Percentiles rank a stretch among this genome's conserved stretches.
Evolutionary conservation across 1,140 invertebrate genomes (phyloP).

Genomic region (Drosophila lacertosa): DNA sequence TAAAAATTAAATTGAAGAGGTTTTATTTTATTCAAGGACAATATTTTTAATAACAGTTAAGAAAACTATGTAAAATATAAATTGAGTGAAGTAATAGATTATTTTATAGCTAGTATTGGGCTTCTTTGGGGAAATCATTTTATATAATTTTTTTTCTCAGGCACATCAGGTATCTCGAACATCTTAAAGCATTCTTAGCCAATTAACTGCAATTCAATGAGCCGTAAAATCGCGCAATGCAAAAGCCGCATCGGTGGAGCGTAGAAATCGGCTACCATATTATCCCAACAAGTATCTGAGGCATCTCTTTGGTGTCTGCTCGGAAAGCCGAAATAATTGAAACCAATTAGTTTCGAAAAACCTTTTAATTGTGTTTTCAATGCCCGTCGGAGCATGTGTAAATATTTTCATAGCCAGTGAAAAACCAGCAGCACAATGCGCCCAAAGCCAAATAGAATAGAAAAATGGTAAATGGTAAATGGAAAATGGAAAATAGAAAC

Average conservation of each 20-base stretch:
- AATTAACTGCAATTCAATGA: conserved; percentile 76
- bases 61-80: too few species aligned
- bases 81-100: too few species aligned
- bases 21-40: too few species aligned
- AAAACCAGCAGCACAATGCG: conserved; percentile 46
- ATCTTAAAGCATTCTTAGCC: conserved; percentile 53
- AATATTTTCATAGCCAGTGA: conserved; percentile 73
- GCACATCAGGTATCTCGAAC: conserved; percentile 16
- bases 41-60: too few species aligned
- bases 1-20: too few species aligned
- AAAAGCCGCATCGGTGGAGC: conserved; percentile 36
- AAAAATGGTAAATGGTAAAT: conserved; percentile 26
- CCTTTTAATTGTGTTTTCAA: conserved; percentile 76
- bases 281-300: conserved; percentile 36
- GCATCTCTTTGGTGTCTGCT: conserved; percentile 57
- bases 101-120: neutral
- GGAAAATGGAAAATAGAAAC: conserved; percentile 22
- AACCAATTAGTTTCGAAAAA: conserved; percentile 82
- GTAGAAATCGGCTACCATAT: conserved; percentile 40
- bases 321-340: conserved; percentile 74
- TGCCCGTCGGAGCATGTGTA: conserved; percentile 59
- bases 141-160: conserved; percentile 25
- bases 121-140: neutral
- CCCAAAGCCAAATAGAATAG: conserved; percentile 14
- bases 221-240: conserved; percentile 69